Evolutionary conservation across 2,797 vertebrate species (phyloP).

Genomic region (Tapirus indicus): DNA sequence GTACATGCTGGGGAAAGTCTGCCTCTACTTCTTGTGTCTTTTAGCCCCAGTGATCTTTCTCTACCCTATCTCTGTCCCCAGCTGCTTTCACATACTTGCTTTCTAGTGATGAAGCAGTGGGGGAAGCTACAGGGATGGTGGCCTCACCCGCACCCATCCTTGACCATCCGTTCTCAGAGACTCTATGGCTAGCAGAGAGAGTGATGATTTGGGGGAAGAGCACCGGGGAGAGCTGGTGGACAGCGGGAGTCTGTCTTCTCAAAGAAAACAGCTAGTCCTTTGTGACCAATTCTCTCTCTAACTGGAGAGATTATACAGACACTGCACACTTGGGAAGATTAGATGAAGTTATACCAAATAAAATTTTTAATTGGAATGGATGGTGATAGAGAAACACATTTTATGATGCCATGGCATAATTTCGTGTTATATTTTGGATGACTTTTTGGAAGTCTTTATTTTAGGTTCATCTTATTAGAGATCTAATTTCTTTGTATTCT

Average conservation of each 20-base stretch:
- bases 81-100: slow-evolving; percentile 33
- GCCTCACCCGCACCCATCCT: not conserved
- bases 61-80: not conserved
- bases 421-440: not conserved
- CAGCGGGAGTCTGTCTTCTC: slow-evolving; percentile 18
- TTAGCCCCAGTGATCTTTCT: not conserved
- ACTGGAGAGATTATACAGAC: not conserved
- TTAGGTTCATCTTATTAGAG: slow-evolving; percentile 9
- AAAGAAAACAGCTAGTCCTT: slow-evolving; percentile 56
- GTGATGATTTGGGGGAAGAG: not conserved
- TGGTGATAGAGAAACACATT: slow-evolving; percentile 15
- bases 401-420: not conserved
- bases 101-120: slow-evolving; percentile 29
- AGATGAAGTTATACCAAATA: slow-evolving; percentile 11
- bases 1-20: not conserved
- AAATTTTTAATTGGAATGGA: slow-evolving; percentile 10
- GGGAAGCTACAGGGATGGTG: not conserved
- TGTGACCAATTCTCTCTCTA: slow-evolving; percentile 12
- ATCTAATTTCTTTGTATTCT: not conserved
- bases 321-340: not conserved
- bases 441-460: slow-evolving; percentile 20
- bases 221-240: not conserved
- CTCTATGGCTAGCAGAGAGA: not conserved
- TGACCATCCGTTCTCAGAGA: slow-evolving; percentile 53
- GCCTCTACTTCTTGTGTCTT: not conserved